Base-by-base conservation (phyloP, 2,113 vertebrate species). In the Paramormyrops kingsleyae region DNA sequence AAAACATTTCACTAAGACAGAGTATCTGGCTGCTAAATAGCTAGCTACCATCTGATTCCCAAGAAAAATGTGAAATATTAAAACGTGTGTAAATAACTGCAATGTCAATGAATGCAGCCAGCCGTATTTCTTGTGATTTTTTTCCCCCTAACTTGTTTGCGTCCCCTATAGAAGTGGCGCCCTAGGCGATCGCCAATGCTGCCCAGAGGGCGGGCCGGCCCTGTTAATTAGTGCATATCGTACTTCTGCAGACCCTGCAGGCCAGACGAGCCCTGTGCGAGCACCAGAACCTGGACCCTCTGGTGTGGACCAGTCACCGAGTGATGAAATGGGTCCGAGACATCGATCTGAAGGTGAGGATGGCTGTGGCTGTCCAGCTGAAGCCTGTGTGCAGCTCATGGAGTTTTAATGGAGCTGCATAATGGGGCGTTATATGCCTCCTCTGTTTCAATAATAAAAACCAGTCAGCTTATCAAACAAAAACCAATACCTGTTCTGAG, bases 271-370 rank as follows among this genome's bases (percentile, higher is more conserved):
- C 94, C 62, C 96, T 96, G 83, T 97, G 97, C 9, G 97, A 97
- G 90, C 96, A 95, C 17, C 97, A 97, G 93, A 97, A 97, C 84
- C 90, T 89, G 2, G 97, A 97, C 89, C 97, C 96, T 0, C 80
- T 97, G 90, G 97, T 97, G 13, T 98, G 97, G 97, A 97, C 97
- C 44, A 96, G 96, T 89, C 97, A 97, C 89, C 95, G 97, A 5
- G 96, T 98, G 91, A 94, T 97, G 66, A 97, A 97, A 90, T 98
- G 97, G 97, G 94, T 98, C 88, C 93, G 93, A 46, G 97, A 97
- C 0, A 97, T 98, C 13, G 97, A 98, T 90, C 93, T 98, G 49
- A 97, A 97, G 96, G 97, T 97, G 92, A 87, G 90, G 92, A 59
- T 13, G 86, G 13, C 10, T 47, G 42, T 56, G 3, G 7, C 44